Evolutionary conservation across 35 echinoderm and acorn worm genomes (phyloP).

Genomic region (Stichopus chloronotus): DNA sequence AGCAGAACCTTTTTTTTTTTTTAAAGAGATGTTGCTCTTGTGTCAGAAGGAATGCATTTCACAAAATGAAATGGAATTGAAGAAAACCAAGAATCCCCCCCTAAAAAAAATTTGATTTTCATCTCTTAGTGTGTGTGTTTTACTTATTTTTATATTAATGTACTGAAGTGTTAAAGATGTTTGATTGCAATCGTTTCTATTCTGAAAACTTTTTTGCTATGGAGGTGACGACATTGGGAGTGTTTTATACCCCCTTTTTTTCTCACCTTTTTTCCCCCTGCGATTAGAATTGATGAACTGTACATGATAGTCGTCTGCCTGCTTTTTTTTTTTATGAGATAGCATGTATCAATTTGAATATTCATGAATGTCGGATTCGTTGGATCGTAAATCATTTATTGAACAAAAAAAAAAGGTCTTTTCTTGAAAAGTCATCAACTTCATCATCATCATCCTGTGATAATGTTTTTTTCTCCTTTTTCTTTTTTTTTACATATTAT

Average conservation of each 20-base stretch:
- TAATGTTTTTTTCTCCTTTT: no score
- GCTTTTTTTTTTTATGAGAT: neutral
- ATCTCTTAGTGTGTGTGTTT: no score
- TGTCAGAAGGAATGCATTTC: no score
- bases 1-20: no score
- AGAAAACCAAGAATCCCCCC: no score
- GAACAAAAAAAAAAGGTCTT: neutral
- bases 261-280: neutral
- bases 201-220: no score
- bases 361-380: neutral
- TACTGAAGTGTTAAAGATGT: no score
- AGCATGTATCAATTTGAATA: conserved; percentile 4
- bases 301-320: conserved; percentile 6
- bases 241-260: neutral
- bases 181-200: no score
- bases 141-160: no score
- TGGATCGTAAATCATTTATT: neutral
- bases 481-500: neutral
- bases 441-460: neutral
- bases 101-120: no score
- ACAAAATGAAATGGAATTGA: no score
- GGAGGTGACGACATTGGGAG: neutral
- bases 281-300: neutral
- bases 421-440: neutral
- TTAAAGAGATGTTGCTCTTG: no score